Conservation (phyloP, 2,113 vertebrate species). For the Tonatia bakeri region DNA sequence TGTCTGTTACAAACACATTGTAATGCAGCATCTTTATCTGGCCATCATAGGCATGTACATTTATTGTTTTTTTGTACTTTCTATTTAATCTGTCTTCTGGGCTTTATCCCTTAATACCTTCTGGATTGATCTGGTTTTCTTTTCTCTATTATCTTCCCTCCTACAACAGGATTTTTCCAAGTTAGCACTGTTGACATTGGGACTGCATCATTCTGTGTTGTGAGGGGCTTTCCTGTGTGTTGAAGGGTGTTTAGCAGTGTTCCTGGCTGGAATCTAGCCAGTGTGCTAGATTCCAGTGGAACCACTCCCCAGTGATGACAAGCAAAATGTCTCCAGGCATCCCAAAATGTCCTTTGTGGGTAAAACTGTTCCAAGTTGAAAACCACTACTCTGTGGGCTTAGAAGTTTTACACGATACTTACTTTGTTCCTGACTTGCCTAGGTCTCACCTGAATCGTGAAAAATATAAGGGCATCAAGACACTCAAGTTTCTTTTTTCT, state of each 20-base stretch:
- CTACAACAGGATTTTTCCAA: neutral
- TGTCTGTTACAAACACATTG: neutral
- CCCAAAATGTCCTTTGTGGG: neutral
- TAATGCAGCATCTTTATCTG: neutral
- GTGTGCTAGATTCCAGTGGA: neutral
- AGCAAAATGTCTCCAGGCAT: neutral
- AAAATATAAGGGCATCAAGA: neutral
- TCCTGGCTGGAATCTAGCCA: neutral
- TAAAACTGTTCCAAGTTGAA: neutral
- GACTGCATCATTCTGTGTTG: neutral
- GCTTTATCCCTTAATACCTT: neutral
- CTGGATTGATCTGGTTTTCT: neutral
- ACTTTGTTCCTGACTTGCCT: neutral
- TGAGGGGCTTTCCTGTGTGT: neutral
- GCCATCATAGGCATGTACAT: neutral
- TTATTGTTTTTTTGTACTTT: neutral
- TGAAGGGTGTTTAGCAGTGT: neutral
- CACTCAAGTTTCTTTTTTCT: neutral
- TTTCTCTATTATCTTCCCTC: neutral
- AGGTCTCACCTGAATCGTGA: neutral
- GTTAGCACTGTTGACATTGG: neutral
- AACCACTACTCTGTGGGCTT: neutral
- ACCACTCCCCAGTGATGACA: neutral
- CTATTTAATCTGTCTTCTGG: neutral
- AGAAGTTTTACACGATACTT: neutral